Base-by-base conservation (phyloP, 2,888 invertebrate genomes). In the Macrostomum cliftonense region DNA sequence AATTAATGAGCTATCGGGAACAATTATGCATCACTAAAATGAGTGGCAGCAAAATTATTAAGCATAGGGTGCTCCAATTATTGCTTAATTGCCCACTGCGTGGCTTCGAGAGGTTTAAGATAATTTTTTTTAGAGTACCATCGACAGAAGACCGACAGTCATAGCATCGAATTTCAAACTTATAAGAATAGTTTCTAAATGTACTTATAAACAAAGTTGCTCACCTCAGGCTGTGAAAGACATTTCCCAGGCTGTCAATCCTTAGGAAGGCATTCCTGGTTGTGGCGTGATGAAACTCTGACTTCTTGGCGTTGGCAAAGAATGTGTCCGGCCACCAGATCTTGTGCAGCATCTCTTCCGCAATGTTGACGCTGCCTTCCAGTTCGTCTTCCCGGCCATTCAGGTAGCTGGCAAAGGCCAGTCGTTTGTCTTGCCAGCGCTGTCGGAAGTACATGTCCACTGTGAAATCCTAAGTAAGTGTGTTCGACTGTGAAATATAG, bases 251-350 rank as follows among this genome's bases (percentile, higher is more conserved):
- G 9, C 54, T 56, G 19, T 56, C 55, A 46, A 59, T 59, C 16
- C 59, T 37, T 1, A 59, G 52, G 52, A 59, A 59, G 21, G 58
- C 58, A 46, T 59, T 59, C 47, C 60, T 56, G 2, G 59, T 59
- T 17, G 59, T 59, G 21, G 57, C 59, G 37, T 47, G 46, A 50
- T 59, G 59, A 51, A 59, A 59, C 43, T 55, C 53, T n/a, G 59
- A 53, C 14, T 53, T 49, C 39, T 57, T 56, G 37, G 59, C 59
- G 47, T 59, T 59, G 39, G 59, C 59, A 47, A 59, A 59, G 54
- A 59, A 59, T 2, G 59, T 59, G 47, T 59, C 59, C 0, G 59
- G 59, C 59, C 58, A 58, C 59, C 59, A 59, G 46, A 59, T 59
- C 50, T 53, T 55, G 2, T 49, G 47, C 19, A 59, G 50, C 59